Evolutionary conservation across 2,113 vertebrate genomes (phyloP).

Genomic region (Brevimyrus niger): DNA sequence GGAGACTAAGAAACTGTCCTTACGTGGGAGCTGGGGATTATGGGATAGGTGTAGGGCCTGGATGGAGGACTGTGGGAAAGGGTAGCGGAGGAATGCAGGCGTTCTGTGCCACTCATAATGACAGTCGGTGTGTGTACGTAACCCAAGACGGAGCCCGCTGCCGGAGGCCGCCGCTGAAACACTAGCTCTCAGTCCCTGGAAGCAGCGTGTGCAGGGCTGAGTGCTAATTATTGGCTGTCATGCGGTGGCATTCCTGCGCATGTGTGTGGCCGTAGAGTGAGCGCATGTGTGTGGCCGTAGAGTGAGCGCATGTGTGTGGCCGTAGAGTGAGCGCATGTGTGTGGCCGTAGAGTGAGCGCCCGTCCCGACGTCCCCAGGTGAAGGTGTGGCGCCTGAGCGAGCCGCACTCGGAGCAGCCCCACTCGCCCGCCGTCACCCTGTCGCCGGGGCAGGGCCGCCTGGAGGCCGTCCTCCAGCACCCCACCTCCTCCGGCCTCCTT

Average conservation of each 20-base stretch:
- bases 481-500: slow-evolving; percentile 68
- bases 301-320: background rate
- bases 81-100: background rate
- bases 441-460: slow-evolving; percentile 45
- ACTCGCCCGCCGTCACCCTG: slow-evolving; percentile 53
- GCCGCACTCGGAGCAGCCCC: slow-evolving; percentile 50
- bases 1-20: background rate
- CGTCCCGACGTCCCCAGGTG: slow-evolving; percentile 57
- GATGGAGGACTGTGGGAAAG: background rate
- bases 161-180: background rate
- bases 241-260: background rate
- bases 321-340: background rate
- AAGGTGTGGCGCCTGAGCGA: slow-evolving; percentile 77
- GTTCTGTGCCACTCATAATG: background rate
- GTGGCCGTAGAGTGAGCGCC: background rate
- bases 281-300: background rate
- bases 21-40: background rate
- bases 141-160: background rate
- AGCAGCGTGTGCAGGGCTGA: background rate
- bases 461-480: slow-evolving; percentile 76
- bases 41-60: background rate
- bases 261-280: background rate
- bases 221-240: background rate
- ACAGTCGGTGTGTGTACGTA: background rate
- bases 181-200: background rate